phyloP scores from a whole-genome alignment of 2,797 vertebrate genomes.

The Chiropotes sagulatus region DNA sequence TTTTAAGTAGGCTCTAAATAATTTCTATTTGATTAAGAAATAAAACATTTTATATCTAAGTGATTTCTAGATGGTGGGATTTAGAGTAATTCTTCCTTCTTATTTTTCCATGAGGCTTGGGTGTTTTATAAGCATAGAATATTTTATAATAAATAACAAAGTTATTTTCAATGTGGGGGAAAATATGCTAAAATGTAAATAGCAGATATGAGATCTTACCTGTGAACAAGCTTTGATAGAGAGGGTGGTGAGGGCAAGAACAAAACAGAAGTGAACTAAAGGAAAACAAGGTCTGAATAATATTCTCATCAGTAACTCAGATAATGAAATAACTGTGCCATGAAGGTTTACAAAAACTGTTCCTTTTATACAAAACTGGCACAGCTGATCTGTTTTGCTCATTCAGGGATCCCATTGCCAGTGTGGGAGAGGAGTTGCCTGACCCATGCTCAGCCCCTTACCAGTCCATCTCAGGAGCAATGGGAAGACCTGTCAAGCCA shows the following conservation, averaged over 20 bases:
- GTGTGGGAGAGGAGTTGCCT: background rate
- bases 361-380: background rate
- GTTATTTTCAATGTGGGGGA: background rate
- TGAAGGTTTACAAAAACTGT: background rate
- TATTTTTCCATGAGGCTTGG: conserved; percentile 15
- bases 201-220: conserved; percentile 4
- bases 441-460: background rate
- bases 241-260: background rate
- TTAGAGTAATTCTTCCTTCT: conserved; percentile 26
- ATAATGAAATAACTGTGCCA: background rate
- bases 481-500: background rate
- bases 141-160: conserved; percentile 11
- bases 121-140: background rate
- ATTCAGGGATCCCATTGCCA: background rate
- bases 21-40: conserved; percentile 26
- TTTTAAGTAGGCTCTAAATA: background rate
- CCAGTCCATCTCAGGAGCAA: background rate
- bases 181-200: background rate
- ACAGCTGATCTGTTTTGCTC: background rate
- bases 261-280: background rate
- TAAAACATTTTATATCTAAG: background rate
- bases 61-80: conserved; percentile 18
- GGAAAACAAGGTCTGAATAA: background rate
- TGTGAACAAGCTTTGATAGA: conserved; percentile 10
- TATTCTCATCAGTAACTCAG: background rate